Conservation (phyloP, 2,888 invertebrate genomes). For the Perithous albicinctus region DNA sequence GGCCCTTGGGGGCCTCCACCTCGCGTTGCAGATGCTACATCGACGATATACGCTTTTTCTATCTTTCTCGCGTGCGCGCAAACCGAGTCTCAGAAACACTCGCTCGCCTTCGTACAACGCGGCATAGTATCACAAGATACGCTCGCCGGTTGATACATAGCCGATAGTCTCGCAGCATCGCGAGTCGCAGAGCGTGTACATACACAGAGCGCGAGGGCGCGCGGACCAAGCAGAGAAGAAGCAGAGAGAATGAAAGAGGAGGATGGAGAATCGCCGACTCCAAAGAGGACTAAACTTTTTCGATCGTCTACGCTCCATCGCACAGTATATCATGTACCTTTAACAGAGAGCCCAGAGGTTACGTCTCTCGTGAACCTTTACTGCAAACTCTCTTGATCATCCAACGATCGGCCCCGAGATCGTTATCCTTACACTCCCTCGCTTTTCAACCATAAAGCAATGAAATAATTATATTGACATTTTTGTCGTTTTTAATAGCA, state of each 20-base stretch:
- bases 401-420: conserved; percentile 48
- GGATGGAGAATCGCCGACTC: conserved; percentile 34
- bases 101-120: conserved; percentile 45
- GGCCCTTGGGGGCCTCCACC: conserved; percentile 50
- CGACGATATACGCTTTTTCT: conserved; percentile 58
- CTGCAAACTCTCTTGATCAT: conserved; percentile 55
- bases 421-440: conserved; percentile 16
- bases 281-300: conserved; percentile 58
- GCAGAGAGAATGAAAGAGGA: not conserved
- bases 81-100: conserved; percentile 33
- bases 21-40: conserved; percentile 67
- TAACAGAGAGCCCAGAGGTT: conserved; percentile 45
- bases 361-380: conserved; percentile 50
- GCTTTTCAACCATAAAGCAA: conserved; percentile 31
- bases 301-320: conserved; percentile 56
- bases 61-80: conserved; percentile 27
- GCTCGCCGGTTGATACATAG: conserved; percentile 68
- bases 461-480: conserved; percentile 44
- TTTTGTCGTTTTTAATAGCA: not conserved
- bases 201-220: not conserved
- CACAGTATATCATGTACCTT: conserved; percentile 55
- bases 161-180: conserved; percentile 66
- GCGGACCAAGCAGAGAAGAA: not conserved
- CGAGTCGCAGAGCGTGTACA: conserved; percentile 11
- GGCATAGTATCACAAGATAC: conserved; percentile 69